Evolutionary conservation across 2,113 vertebrate species (phyloP).

Genomic region (Carollia perspicillata): DNA sequence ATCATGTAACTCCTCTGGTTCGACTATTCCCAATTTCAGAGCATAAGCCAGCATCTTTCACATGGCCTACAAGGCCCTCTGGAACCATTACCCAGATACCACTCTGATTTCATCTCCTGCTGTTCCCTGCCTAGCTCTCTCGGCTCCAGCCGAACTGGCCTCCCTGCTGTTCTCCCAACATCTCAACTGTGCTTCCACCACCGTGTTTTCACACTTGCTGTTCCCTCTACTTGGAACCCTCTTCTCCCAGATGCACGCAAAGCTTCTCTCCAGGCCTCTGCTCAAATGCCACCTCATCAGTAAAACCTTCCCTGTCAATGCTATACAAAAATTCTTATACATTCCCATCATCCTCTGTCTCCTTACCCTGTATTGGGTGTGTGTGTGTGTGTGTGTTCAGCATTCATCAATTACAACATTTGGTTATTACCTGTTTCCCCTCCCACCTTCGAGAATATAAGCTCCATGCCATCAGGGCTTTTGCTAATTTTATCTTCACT

Average conservation of each 20-base stretch:
- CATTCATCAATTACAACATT: not conserved
- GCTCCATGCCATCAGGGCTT: not conserved
- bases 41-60: not conserved
- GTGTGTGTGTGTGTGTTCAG: not conserved
- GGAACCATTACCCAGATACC: not conserved
- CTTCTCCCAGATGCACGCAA: not conserved
- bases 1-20: not conserved
- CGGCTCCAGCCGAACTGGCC: not conserved
- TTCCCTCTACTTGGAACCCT: not conserved
- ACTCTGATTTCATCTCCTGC: not conserved
- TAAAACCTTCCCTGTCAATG: not conserved
- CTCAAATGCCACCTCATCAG: not conserved
- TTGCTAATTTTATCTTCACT: not conserved
- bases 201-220: not conserved
- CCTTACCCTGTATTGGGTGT: not conserved
- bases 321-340: not conserved
- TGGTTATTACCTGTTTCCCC: not conserved
- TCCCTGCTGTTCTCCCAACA: not conserved
- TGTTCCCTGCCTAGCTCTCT: not conserved
- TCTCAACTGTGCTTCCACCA: not conserved
- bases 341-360: not conserved
- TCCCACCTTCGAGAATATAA: not conserved
- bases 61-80: not conserved
- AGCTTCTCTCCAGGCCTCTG: not conserved
- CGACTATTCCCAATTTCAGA: not conserved